phyloP scores from a whole-genome alignment of 2,888 invertebrate genomes.

The Sinohyriopsis cumingii region DNA sequence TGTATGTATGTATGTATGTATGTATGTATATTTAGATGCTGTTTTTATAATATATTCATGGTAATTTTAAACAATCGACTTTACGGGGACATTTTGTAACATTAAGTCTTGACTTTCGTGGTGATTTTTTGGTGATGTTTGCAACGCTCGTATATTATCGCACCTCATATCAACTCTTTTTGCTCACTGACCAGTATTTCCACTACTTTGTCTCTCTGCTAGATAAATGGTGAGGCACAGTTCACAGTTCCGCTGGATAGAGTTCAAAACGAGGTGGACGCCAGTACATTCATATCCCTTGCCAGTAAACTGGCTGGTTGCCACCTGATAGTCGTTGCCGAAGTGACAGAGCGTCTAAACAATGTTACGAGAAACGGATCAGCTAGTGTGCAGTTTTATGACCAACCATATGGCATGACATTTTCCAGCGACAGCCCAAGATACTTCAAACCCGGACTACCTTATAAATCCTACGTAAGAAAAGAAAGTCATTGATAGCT shows the following conservation, averaged over 20 bases:
- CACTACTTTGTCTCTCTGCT: background rate
- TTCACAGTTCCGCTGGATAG: slow-evolving; percentile 28
- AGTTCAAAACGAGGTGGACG: slow-evolving; percentile 24
- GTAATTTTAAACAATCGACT: too few species aligned
- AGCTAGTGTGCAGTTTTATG: slow-evolving; percentile 80
- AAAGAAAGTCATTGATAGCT: background rate
- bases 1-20: too few species aligned
- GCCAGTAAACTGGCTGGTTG: slow-evolving; percentile 23
- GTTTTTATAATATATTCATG: too few species aligned
- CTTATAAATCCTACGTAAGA: slow-evolving; percentile 85
- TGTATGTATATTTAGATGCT: too few species aligned
- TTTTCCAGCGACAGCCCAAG: slow-evolving; percentile 81
- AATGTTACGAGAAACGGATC: slow-evolving; percentile 28
- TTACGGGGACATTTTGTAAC: too few species aligned
- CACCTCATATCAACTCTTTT: too few species aligned
- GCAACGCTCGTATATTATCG: too few species aligned
- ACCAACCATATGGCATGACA: slow-evolving; percentile 83
- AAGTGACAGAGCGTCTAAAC: slow-evolving; percentile 88
- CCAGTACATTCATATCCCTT: slow-evolving; percentile 19
- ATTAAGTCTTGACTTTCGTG: too few species aligned
- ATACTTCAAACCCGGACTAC: slow-evolving; percentile 89
- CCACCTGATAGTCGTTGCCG: slow-evolving; percentile 74
- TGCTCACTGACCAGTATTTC: too few species aligned
- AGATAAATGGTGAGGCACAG: slow-evolving; percentile 33
- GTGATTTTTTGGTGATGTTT: too few species aligned